Percentiles rank a stretch among this genome's conserved stretches.
Evolutionary conservation across 2,113 vertebrate species (phyloP).

Genomic region (Megaleporinus macrocephalus): DNA sequence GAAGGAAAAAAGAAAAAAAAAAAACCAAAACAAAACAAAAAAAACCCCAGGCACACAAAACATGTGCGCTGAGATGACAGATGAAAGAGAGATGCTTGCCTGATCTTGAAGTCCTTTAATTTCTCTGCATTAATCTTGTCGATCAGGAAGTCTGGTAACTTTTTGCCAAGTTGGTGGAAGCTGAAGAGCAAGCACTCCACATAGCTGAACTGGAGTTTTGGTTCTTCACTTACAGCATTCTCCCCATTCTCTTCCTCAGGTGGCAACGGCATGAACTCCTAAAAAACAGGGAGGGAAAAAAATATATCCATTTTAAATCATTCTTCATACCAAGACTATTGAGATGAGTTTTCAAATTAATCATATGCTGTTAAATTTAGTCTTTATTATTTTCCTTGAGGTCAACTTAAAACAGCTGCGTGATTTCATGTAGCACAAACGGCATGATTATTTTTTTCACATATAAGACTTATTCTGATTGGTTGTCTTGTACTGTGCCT

Average conservation of each 20-base stretch:
- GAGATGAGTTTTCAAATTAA: too few relatives aligned
- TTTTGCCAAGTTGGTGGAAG: conserved; percentile 96
- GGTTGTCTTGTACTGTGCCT: too few relatives aligned
- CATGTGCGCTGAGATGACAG: too few relatives aligned
- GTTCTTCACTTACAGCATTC: conserved; percentile 88
- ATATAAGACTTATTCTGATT: too few relatives aligned
- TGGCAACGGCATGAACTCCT: conserved; percentile 98
- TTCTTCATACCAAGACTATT: background rate
- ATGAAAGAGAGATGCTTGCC: conserved; percentile 73
- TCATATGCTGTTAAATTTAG: background rate
- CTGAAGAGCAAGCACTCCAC: conserved; percentile 95
- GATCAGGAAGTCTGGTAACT: conserved; percentile 94
- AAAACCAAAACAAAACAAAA: too few relatives aligned
- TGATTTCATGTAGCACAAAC: too few relatives aligned
- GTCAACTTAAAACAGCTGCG: too few relatives aligned
- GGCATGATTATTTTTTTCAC: too few relatives aligned
- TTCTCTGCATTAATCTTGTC: conserved; percentile 93
- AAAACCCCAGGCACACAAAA: too few relatives aligned
- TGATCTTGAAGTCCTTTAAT: conserved; percentile 98
- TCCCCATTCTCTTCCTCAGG: conserved; percentile 98
- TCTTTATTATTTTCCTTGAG: too few relatives aligned
- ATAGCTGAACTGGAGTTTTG: conserved; percentile 97
- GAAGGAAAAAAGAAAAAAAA: too few relatives aligned
- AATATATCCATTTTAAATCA: background rate
- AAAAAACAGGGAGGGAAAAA: background rate